Evolutionary conservation across 2,113 vertebrate species (phyloP), one percentile per base, ranked within the genome.

Genomic region (Cochlearius cochlearius): DNA sequence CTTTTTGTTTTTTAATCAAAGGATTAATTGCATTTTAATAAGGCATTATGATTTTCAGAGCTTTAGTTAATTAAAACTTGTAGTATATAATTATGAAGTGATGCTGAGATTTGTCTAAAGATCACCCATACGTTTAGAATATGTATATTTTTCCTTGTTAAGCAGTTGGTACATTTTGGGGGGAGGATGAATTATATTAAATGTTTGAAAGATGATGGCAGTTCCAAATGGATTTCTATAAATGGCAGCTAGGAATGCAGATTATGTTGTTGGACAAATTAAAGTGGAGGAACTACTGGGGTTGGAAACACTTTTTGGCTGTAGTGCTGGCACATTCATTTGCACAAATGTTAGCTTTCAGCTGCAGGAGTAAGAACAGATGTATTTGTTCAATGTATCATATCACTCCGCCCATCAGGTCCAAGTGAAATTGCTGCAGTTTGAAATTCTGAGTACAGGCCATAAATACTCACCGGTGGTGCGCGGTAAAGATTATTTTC

Each of bases 21-120:
- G 99, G 99, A 99, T 99, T 99, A 99, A 99, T 99, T 99, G 99
- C 98, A 99, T 99, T 99, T 99, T 99, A 99, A 99, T 99, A 99
- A 99, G 99, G 99, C 99, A 99, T 99, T 99, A 98, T 99, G 98
- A 98, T 98, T 98, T 98, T 98, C 98, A 97, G 98, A 98, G 98
- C 98, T 98, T 98, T 98, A 98, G 98, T 98, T 98, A 98, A 98
- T 98, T 98, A 98, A 98, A 98, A 98, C 98, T 98, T 98, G 98
- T 98, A 98, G 97, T 98, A 97, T 98, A 98, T 98, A 98, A 98
- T 98, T 98, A 98, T 98, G 98, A 98, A 98, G 98, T 98, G 98
- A 98, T 98, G 98, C 98, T 98, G 98, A 98, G 98, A 98, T 98
- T 98, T 96, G 98, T 97, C 98, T 97, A 98, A 98, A 98, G 98